Evolutionary conservation across 2,888 invertebrate genomes (phyloP).

Genomic region (Polydrusus tereticollis): DNA sequence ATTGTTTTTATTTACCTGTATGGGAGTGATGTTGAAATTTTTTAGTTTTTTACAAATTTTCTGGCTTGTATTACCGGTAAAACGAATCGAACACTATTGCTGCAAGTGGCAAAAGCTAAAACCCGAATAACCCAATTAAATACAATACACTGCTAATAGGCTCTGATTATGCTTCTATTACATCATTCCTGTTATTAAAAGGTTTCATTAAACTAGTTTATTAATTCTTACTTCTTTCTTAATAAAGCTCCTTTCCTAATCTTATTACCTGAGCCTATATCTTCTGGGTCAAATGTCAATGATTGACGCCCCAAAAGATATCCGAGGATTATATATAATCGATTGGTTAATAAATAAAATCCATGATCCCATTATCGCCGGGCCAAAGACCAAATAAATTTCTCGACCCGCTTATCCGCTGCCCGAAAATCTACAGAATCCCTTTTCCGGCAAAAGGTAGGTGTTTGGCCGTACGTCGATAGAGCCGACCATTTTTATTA

Average conservation of each 20-base stretch:
- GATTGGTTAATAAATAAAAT: constrained; percentile 65
- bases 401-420: constrained; percentile 59
- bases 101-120: too few species aligned
- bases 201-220: too few species aligned
- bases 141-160: too few species aligned
- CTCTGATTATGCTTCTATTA: too few species aligned
- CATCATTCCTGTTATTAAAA: too few species aligned
- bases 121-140: too few species aligned
- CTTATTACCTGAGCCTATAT: constrained; percentile 40
- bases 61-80: too few species aligned
- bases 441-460: constrained; percentile 39
- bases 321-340: constrained; percentile 62
- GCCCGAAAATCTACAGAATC: constrained; percentile 60
- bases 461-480: constrained; percentile 25
- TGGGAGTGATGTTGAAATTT: too few species aligned
- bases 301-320: constrained; percentile 60
- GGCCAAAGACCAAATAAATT: constrained; percentile 64
- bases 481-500: constrained; percentile 35
- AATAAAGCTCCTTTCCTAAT: constrained; percentile 7
- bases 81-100: too few species aligned
- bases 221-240: not conserved
- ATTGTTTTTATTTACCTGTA: too few species aligned
- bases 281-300: constrained; percentile 58
- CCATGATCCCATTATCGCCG: constrained; percentile 63
- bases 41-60: too few species aligned